Percentiles rank a stretch among this genome's conserved stretches.
Conservation (phyloP, 1,140 invertebrate genomes). For the Nasonia vitripennis region DNA sequence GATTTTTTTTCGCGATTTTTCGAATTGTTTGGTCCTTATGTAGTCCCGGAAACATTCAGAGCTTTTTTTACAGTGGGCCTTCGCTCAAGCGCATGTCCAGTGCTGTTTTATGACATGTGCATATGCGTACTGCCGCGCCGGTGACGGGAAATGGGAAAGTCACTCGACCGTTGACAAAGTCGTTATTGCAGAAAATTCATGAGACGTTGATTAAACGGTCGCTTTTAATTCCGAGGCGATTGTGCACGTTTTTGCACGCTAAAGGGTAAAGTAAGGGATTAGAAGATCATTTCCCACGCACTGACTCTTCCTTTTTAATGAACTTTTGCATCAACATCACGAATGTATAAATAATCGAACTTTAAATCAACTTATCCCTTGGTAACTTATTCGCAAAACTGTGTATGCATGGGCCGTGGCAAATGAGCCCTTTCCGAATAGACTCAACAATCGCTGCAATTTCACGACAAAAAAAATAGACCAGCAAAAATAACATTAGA, state of each 20-base stretch:
- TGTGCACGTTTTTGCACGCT: not conserved
- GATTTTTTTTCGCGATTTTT: not conserved
- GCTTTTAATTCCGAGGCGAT: constrained; percentile 8
- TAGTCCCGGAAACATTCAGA: not conserved
- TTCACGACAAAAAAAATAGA: too few species aligned
- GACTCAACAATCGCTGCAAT: too few species aligned
- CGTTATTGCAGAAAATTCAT: constrained; percentile 7
- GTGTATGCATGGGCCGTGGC: too few species aligned
- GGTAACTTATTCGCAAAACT: too few species aligned
- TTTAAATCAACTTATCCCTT: too few species aligned
- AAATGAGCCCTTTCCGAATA: too few species aligned
- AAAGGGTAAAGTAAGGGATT: not conserved
- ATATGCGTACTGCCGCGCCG: not conserved
- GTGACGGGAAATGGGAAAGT: not conserved
- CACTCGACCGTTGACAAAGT: constrained; percentile 31
- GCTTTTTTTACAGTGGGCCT: not conserved
- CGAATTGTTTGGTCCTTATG: not conserved
- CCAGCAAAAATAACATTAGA: not conserved
- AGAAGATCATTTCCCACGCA: too few species aligned
- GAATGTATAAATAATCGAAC: too few species aligned
- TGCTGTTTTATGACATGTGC: constrained; percentile 22
- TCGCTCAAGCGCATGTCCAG: not conserved
- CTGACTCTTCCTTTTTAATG: too few species aligned
- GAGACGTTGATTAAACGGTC: constrained; percentile 8
- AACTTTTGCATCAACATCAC: too few species aligned